Evolutionary conservation across 2,888 invertebrate genomes (phyloP).

Genomic region (Drosophila rubida): DNA sequence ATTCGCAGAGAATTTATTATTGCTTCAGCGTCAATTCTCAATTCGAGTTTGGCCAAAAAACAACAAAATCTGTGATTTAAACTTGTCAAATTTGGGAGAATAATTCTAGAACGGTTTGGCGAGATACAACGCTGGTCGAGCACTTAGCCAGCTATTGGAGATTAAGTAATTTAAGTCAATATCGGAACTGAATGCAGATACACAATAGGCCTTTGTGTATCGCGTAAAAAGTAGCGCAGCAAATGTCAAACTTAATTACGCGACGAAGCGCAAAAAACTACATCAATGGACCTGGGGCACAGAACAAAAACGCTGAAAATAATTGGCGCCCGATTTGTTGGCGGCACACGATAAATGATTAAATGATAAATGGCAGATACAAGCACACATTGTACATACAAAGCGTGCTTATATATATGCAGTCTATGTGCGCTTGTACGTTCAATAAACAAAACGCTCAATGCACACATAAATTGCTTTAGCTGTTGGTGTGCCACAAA

Average conservation of each 20-base stretch:
- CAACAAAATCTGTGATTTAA: slow-evolving; percentile 46
- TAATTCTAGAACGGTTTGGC: slow-evolving; percentile 77
- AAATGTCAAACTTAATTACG: slow-evolving; percentile 77
- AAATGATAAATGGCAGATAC: slow-evolving; percentile 24
- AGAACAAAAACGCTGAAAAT: background rate
- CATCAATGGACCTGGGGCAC: slow-evolving; percentile 6
- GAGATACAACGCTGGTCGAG: slow-evolving; percentile 15
- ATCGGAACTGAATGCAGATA: slow-evolving; percentile 28
- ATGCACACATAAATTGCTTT: slow-evolving; percentile 41
- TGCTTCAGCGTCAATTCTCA: slow-evolving; percentile 20
- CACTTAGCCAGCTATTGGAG: slow-evolving; percentile 16
- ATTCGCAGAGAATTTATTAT: slow-evolving; percentile 17
- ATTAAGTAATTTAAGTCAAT: slow-evolving; percentile 65
- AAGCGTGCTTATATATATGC: background rate
- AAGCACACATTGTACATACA: background rate
- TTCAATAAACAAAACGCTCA: slow-evolving; percentile 51
- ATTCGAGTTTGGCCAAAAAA: slow-evolving; percentile 33
- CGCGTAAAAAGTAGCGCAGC: slow-evolving; percentile 71
- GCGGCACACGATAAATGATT: slow-evolving; percentile 33
- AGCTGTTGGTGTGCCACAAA: too few species aligned
- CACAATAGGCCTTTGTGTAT: slow-evolving; percentile 43
- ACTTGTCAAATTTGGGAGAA: slow-evolving; percentile 75
- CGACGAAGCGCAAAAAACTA: slow-evolving; percentile 76
- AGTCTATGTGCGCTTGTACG: slow-evolving; percentile 17
- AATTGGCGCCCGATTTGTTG: slow-evolving; percentile 49